phyloP scores from a whole-genome alignment of 64 coral and sea anemone genomes.

The Platygyra sinensis region DNA sequence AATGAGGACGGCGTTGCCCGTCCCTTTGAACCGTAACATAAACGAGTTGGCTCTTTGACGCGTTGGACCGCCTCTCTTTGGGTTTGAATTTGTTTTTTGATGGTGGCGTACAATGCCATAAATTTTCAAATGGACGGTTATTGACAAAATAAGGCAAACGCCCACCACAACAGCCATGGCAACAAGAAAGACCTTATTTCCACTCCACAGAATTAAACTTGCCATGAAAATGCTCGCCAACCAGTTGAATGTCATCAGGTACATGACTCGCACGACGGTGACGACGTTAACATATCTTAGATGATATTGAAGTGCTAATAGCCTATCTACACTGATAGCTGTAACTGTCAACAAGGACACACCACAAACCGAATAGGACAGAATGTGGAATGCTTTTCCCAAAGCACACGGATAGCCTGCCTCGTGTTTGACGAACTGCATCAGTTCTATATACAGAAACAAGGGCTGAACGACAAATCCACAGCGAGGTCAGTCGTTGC shows the following conservation, averaged over 20 bases:
- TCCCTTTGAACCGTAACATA: not conserved
- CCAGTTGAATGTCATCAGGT: not conserved
- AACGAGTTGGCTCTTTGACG: no score
- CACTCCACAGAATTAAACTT: not conserved
- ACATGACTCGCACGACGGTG: not conserved
- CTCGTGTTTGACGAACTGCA: not conserved
- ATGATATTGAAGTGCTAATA: not conserved
- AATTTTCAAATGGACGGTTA: not conserved
- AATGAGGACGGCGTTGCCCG: not conserved
- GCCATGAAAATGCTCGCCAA: not conserved
- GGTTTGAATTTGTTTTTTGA: not conserved
- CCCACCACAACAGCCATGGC: not conserved
- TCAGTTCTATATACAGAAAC: not conserved
- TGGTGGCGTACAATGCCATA: not conserved
- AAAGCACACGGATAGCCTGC: not conserved
- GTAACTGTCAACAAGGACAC: not conserved
- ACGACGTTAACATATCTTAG: not conserved
- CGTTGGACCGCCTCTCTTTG: not conserved
- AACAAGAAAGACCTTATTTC: not conserved
- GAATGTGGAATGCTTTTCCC: not conserved
- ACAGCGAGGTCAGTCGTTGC: conserved; percentile 1
- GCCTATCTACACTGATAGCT: not conserved
- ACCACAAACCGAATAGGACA: not conserved
- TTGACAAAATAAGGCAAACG: not conserved
- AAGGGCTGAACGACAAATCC: not conserved